Percentiles rank a stretch among this genome's conserved stretches.
These are phyloP conservation scores for Cyclophora albipunctata DNA, from an alignment of 2,888 invertebrate genomes.

Conservation along the genomic window DNA sequence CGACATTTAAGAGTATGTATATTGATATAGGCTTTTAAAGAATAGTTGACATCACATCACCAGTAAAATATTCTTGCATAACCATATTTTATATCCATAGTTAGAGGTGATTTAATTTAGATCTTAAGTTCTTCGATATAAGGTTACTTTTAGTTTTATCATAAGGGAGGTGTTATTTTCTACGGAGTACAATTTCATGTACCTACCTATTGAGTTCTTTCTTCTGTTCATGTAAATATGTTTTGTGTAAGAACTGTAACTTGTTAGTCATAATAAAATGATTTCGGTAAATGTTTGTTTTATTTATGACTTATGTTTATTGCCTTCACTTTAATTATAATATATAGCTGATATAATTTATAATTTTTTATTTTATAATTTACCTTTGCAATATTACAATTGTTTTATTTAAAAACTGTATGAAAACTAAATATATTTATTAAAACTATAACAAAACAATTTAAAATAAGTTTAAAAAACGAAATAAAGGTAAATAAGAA, in stretches of 20 bases:
- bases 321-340: too few species aligned
- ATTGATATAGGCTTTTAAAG: too few species aligned
- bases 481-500: too few species aligned
- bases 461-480: too few species aligned
- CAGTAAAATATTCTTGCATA: background rate
- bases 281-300: conserved; percentile 41
- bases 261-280: conserved; percentile 55
- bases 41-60: background rate
- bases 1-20: too few species aligned
- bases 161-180: conserved; percentile 31
- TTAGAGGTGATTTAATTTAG: conserved; percentile 12
- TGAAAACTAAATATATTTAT: too few species aligned
- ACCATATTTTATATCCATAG: background rate
- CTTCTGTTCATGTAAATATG: conserved; percentile 48
- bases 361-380: too few species aligned
- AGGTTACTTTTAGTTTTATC: conserved; percentile 39
- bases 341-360: too few species aligned
- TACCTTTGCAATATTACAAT: too few species aligned
- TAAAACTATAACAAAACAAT: too few species aligned
- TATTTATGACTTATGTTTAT: conserved; percentile 17
- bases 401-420: too few species aligned
- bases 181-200: conserved; percentile 54
- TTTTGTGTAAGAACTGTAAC: conserved; percentile 32
- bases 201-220: conserved; percentile 25
- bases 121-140: conserved; percentile 17